phyloP scores from a whole-genome alignment of 2,797 vertebrate species.

The Dendrocincla fuliginosa region DNA sequence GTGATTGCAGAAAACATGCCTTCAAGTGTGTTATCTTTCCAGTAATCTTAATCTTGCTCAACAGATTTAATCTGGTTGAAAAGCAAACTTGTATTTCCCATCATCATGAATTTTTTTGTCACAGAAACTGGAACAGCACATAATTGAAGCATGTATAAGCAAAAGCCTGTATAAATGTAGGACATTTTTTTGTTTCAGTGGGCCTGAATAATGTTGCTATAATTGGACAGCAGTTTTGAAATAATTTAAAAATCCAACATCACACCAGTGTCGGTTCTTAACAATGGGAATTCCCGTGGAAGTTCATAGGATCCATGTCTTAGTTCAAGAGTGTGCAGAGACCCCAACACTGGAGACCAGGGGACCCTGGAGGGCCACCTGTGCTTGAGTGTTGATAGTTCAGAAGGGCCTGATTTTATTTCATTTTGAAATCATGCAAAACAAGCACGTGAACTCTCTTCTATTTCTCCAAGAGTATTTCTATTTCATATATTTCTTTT shows the following conservation, averaged over 20 bases:
- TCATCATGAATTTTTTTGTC: neutral
- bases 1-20: neutral
- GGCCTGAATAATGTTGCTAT: neutral
- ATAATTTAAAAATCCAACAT: neutral
- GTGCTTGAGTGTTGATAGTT: neutral
- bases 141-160: neutral
- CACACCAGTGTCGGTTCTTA: neutral
- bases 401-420: neutral
- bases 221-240: neutral
- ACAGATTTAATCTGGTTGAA: neutral
- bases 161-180: neutral
- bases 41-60: neutral
- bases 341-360: neutral
- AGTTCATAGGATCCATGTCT: neutral
- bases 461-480: neutral
- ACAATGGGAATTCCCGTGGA: neutral
- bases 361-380: fast-evolving
- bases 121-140: neutral
- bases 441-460: neutral
- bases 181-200: neutral
- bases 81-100: neutral
- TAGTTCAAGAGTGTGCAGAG: neutral
- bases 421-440: neutral
- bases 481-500: neutral
- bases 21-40: neutral